Evolutionary conservation across 2,113 vertebrate genomes (phyloP).

Genomic region (Seriola aureovittata): DNA sequence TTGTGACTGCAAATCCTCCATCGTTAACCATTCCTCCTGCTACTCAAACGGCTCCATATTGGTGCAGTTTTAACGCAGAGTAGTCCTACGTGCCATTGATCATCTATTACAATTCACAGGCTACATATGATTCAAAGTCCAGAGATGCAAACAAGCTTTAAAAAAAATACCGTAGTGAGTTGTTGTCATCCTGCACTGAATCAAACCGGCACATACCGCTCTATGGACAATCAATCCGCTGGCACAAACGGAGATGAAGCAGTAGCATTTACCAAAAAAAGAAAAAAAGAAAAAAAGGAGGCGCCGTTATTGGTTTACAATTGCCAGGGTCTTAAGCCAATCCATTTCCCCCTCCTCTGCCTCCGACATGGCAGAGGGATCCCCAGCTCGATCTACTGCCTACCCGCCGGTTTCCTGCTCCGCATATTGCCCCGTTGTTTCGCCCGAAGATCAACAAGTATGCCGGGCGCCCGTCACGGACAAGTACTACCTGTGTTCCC

Average conservation of each 20-base stretch:
- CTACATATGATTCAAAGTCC: slow-evolving; percentile 41
- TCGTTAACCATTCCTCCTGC: slow-evolving; percentile 19
- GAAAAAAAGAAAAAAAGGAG: slow-evolving; percentile 56
- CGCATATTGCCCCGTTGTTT: slow-evolving; percentile 29
- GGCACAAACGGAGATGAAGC: slow-evolving; percentile 61
- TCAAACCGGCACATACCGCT: slow-evolving; percentile 56
- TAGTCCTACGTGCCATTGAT: neutral
- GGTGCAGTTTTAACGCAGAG: slow-evolving; percentile 54
- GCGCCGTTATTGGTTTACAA: slow-evolving; percentile 76
- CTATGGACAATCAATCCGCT: slow-evolving; percentile 65
- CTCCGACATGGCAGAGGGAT: slow-evolving; percentile 75
- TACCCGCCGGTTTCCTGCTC: slow-evolving; percentile 36
- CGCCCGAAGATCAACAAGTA: slow-evolving; percentile 90
- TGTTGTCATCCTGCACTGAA: slow-evolving; percentile 64
- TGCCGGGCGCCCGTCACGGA: slow-evolving; percentile 68
- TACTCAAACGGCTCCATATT: slow-evolving; percentile 47
- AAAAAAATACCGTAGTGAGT: slow-evolving; percentile 67
- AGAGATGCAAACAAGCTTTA: slow-evolving; percentile 33
- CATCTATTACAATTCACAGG: slow-evolving; percentile 36
- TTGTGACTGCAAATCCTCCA: slow-evolving; percentile 50
- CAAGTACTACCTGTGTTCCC: slow-evolving; percentile 67
- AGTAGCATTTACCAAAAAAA: slow-evolving; percentile 53
- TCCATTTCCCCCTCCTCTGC: slow-evolving; percentile 74
- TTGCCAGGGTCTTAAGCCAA: slow-evolving; percentile 69
- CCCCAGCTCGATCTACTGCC: slow-evolving; percentile 46